Evolutionary conservation across 2,888 invertebrate species (phyloP).

Genomic region (Melieria picta): DNA sequence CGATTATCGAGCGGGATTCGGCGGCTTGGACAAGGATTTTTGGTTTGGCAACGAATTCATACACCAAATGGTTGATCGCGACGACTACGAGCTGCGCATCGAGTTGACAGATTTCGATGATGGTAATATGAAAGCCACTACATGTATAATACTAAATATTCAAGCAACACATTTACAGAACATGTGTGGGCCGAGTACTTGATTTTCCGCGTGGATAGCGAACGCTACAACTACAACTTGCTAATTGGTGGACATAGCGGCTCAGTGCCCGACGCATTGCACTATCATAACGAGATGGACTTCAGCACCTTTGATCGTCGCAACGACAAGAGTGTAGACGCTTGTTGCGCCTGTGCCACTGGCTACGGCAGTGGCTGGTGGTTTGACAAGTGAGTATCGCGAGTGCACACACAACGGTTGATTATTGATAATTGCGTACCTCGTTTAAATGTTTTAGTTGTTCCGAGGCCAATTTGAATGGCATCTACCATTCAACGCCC

Average conservation of each 20-base stretch:
- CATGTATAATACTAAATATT: neutral
- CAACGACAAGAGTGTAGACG: constrained; percentile 67
- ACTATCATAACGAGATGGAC: constrained; percentile 67
- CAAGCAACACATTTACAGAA: neutral
- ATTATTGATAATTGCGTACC: constrained; percentile 10
- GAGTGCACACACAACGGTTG: neutral
- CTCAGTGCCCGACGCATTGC: constrained; percentile 69
- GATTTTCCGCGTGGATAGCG: constrained; percentile 63
- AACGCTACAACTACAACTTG: constrained; percentile 66
- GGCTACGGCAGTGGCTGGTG: constrained; percentile 72
- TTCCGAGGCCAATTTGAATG: constrained; percentile 71
- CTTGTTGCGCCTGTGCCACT: constrained; percentile 69
- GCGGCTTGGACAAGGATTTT: constrained; percentile 68
- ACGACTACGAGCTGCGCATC: constrained; percentile 53
- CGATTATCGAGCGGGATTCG: constrained; percentile 71
- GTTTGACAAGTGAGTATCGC: constrained; percentile 68
- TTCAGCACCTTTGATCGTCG: constrained; percentile 65
- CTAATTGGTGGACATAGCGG: constrained; percentile 68
- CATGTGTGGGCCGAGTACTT: constrained; percentile 69
- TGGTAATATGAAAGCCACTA: neutral
- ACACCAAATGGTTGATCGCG: constrained; percentile 64
- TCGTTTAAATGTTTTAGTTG: constrained; percentile 62
- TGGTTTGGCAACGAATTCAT: constrained; percentile 72
- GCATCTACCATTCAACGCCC: constrained; percentile 66
- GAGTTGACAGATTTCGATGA: constrained; percentile 46